Conservation (phyloP, 1,140 invertebrate genomes). For the Tetraneura akinire region DNA sequence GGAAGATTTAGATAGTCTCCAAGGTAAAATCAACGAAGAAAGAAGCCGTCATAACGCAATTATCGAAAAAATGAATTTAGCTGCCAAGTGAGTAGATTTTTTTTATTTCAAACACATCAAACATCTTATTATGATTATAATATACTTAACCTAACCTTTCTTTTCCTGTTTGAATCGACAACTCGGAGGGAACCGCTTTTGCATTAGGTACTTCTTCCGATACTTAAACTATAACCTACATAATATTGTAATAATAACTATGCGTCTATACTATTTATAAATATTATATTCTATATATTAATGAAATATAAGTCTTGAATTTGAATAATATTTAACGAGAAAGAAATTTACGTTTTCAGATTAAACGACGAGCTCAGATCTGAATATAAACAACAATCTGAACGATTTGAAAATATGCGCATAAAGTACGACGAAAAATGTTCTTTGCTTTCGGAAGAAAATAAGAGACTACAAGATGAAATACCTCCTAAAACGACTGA, state of each 20-base stretch:
- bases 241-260: too few species aligned
- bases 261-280: too few species aligned
- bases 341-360: conserved; percentile 49
- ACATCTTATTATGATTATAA: too few species aligned
- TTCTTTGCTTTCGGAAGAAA: conserved; percentile 58
- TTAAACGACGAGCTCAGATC: conserved; percentile 73
- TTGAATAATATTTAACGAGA: neutral
- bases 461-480: conserved; percentile 54
- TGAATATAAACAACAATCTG: conserved; percentile 74
- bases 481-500: neutral
- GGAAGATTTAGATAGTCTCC: conserved; percentile 70
- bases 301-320: too few species aligned
- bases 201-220: too few species aligned
- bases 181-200: too few species aligned
- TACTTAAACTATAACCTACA: too few species aligned
- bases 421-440: conserved; percentile 62
- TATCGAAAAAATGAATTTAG: conserved; percentile 69
- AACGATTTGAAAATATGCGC: conserved; percentile 65
- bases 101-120: too few species aligned
- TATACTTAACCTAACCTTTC: too few species aligned
- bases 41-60: conserved; percentile 69
- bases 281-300: too few species aligned
- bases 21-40: conserved; percentile 69
- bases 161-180: too few species aligned
- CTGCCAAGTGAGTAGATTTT: conserved; percentile 59